A percentile compares a stretch with the other conserved stretches of the same genome.
Conservation (phyloP, 1,140 invertebrate species). For the Drosophila bocki region DNA sequence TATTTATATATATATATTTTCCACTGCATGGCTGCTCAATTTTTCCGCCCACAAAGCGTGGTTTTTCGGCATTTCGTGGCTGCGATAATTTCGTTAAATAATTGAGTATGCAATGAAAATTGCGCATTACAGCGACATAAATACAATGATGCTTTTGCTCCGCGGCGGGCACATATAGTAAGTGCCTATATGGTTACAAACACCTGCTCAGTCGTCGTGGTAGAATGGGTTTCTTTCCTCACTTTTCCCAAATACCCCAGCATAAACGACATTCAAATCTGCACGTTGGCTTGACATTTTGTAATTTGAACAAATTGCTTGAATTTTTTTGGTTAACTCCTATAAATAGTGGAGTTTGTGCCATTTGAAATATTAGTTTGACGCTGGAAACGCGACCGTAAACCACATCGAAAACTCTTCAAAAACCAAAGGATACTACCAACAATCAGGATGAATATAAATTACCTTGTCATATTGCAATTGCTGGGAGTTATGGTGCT, state of each 20-base stretch:
- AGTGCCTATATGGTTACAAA: constrained; percentile 42
- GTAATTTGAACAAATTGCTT: constrained; percentile 78
- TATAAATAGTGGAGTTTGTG: constrained; percentile 62
- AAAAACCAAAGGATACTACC: constrained; percentile 21
- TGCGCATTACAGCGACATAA: constrained; percentile 51
- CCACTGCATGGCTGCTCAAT: constrained; percentile 23
- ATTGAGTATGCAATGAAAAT: constrained; percentile 71
- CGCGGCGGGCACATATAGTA: constrained; percentile 3
- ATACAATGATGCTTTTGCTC: constrained; percentile 11
- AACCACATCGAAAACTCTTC: not conserved
- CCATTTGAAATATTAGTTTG: constrained; percentile 57
- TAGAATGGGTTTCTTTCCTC: constrained; percentile 66
- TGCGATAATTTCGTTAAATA: constrained; percentile 73
- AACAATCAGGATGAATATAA: constrained; percentile 50
- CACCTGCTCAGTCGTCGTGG: constrained; percentile 54
- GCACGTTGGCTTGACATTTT: constrained; percentile 67
- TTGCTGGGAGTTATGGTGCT: constrained; percentile 34
- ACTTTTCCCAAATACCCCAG: constrained; percentile 38
- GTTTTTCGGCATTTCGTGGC: constrained; percentile 37
- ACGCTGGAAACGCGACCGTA: not conserved
- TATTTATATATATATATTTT: constrained; percentile 2
- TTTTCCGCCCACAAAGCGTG: constrained; percentile 42
- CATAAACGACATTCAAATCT: constrained; percentile 53
- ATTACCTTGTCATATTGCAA: constrained; percentile 27
- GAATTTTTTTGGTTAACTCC: constrained; percentile 51